Conservation (phyloP, 2,113 vertebrate genomes). For the Paradoxurus hermaphroditus region DNA sequence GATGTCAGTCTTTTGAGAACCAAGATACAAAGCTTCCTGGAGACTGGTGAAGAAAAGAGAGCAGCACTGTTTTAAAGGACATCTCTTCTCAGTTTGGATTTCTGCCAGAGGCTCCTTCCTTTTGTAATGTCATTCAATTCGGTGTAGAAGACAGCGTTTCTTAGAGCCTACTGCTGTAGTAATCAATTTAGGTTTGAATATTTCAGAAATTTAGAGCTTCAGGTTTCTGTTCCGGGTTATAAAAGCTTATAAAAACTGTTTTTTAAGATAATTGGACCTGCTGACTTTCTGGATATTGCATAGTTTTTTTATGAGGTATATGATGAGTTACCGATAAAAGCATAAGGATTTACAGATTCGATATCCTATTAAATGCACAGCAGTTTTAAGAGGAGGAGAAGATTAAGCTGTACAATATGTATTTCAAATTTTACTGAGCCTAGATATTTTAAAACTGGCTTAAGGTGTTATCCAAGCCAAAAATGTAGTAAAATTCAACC, state of each 20-base stretch:
- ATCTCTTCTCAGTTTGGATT: neutral
- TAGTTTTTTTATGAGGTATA: constrained; percentile 17
- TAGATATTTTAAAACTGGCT: constrained; percentile 36
- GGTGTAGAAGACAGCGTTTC: neutral
- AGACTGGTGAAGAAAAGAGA: constrained; percentile 8
- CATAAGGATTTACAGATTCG: neutral
- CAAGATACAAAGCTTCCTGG: constrained; percentile 35
- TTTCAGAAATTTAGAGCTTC: neutral
- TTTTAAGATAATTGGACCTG: neutral
- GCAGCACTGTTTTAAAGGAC: neutral
- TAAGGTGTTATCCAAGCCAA: constrained; percentile 63
- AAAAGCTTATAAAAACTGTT: neutral
- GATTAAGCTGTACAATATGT: neutral
- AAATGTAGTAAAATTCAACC: constrained; percentile 50
- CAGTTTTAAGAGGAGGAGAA: neutral
- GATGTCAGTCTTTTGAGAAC: neutral
- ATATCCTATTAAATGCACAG: constrained; percentile 29
- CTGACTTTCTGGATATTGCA: neutral
- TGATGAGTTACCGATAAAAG: constrained; percentile 34
- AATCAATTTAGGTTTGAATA: neutral
- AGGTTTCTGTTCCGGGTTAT: neutral
- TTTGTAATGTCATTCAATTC: neutral
- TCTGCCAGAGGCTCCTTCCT: constrained; percentile 12
- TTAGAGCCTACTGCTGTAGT: neutral
- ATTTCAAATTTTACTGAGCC: constrained; percentile 57